Base-by-base conservation (phyloP, 2,888 invertebrate genomes). In the Rhagophthalmus giganteus region DNA sequence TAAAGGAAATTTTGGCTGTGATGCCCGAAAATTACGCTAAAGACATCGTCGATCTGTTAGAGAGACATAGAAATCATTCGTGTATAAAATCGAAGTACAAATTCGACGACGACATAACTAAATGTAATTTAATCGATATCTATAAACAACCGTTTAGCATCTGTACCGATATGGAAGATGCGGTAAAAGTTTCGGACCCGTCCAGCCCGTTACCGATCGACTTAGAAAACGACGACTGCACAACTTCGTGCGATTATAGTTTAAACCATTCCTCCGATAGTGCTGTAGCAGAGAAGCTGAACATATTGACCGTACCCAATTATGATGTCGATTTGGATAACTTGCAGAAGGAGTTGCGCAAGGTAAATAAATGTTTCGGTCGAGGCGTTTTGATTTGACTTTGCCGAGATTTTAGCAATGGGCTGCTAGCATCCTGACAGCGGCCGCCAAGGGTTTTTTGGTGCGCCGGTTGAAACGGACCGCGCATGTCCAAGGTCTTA, bases 401-500 rank as follows among this genome's bases (percentile, higher is more conserved):
- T n/a, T n/a, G n/a, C n/a, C n/a, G n/a, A 31, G 13, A 34, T 62
- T 65, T 2, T 48, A 78, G 78, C 65, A 75, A 52, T 69, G 72
- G 61, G 89, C 90, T 2, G 88, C 86, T 9, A 80, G 81, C 13
- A 75, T 76, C 57, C 84, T 90, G 50, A 84, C 83, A 58, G 87
- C 89, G 5, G 77, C 77, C 61, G 82, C 79, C 13, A 85, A 84
- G 63, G 94, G 95, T 0, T 94, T 83, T 72, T 77, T 95, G 42
- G 86, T 88, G 12, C 82, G 95, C 35, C 81, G 93, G 30, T 78
- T 95, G 40, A 82, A 94, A 76, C 81, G 79, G 62, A 91, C 94
- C 0, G 88, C 88, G 63, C 85, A 87, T 62, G 88, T 94, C 8
- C 87, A 88, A 72, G 79, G 80, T 46, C 80, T 91, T 10, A 89